Percentiles rank a stretch among this genome's conserved stretches.
phyloP scores from a whole-genome alignment of 2,888 invertebrate species.

The Eilema griseolum region DNA sequence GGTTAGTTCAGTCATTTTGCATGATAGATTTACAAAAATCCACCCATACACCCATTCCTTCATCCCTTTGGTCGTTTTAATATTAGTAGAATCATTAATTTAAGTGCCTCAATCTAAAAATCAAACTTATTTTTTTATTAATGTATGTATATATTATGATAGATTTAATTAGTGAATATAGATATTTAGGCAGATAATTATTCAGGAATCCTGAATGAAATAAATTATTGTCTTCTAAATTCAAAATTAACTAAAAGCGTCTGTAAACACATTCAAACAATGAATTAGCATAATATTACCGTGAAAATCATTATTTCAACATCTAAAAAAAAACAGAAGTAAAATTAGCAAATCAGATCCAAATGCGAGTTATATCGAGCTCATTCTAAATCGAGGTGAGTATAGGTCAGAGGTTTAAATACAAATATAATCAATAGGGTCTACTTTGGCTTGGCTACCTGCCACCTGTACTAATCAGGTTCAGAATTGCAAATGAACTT shows the following conservation, averaged over 20 bases:
- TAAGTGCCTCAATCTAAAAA: neutral
- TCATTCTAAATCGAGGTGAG: neutral
- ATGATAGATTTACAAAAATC: neutral
- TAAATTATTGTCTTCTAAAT: no score
- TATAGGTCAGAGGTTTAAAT: neutral
- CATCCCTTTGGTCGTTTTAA: neutral
- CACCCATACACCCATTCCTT: neutral
- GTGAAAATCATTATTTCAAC: no score
- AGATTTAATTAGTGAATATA: no score
- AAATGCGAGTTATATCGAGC: neutral
- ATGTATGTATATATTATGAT: no score
- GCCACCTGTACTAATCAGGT: constrained; percentile 7
- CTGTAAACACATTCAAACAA: no score
- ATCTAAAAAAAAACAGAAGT: no score
- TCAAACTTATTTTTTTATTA: no score
- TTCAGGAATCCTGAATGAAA: no score
- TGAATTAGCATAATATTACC: no score
- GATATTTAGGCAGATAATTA: no score
- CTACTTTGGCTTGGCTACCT: neutral
- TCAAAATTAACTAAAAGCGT: no score
- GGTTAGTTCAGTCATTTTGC: neutral
- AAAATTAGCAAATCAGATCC: neutral
- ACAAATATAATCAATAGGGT: constrained; percentile 10
- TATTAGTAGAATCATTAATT: neutral
- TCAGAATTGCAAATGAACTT: constrained; percentile 9